Percentiles rank a stretch among this genome's conserved stretches.
Evolutionary conservation across 2,888 invertebrate genomes (phyloP).

Genomic region (Sphinx pinastri): DNA sequence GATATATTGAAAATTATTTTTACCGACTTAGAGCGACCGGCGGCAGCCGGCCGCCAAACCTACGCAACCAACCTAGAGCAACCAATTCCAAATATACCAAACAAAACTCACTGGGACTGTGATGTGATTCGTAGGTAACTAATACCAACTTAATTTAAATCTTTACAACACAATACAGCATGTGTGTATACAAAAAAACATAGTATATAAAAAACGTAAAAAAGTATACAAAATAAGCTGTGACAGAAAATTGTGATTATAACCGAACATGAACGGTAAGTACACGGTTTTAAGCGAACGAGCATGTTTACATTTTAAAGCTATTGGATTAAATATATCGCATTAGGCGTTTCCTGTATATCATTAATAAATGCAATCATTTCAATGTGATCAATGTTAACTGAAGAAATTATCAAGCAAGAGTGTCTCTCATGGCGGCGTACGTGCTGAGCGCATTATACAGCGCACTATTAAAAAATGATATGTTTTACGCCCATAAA

Average conservation of each 20-base stretch:
- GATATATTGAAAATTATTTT: conserved; percentile 20
- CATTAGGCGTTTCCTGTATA: background rate
- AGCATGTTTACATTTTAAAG: conserved; percentile 4
- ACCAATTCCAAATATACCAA: background rate
- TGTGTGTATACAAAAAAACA: background rate
- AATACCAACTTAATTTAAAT: conserved; percentile 6
- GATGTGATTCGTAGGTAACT: conserved; percentile 23
- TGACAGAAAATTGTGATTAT: conserved; percentile 3
- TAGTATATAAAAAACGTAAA: background rate
- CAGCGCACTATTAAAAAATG: no score
- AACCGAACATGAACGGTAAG: background rate
- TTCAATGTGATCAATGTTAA: background rate
- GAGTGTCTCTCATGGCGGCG: background rate
- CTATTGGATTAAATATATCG: conserved; percentile 2
- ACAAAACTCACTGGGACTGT: conserved; percentile 20
- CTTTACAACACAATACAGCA: conserved; percentile 4
- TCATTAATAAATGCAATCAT: conserved; percentile 14
- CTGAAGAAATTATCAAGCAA: background rate
- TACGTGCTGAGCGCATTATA: background rate
- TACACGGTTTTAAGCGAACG: background rate
- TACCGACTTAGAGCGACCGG: conserved; percentile 5
- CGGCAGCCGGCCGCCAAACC: background rate
- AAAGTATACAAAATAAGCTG: background rate
- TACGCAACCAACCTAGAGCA: conserved; percentile 3
- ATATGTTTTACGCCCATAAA: no score